Evolutionary conservation across 2,888 invertebrate species (phyloP), one percentile per base, ranked within the genome.

Genomic region (Catocala nupta): DNA sequence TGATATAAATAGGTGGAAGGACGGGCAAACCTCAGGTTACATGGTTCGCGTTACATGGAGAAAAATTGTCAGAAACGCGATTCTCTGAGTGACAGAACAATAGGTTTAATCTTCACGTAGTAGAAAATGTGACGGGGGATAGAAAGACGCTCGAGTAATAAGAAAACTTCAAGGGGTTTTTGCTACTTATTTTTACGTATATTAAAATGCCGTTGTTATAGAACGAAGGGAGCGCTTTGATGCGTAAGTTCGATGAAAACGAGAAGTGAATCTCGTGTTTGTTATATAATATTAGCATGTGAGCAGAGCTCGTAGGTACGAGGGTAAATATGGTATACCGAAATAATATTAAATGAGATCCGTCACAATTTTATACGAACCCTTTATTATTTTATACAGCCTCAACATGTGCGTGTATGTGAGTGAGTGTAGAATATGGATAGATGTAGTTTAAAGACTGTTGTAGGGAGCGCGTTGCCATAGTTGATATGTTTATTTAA

Each of bases 31-130:
- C 86, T 91, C 90, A 79, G 81, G 88, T 91, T 89, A 84, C 91
- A 70, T 73, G 78, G 78, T 77, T 88, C 87, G 63, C 66, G 79
- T 90, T 87, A 86, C 87, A 81, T 78, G 83, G 84, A 82, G 84
- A 87, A 87, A 86, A 88, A 82, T 78, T 87, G 87, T 87, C 85
- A 86, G 92, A 88, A 91, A 91, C 85, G 82, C 84, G 90, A 92
- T 86, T 87, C 90, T 76, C 78, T 86, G 88, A 87, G 86, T 90
- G 90, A 89, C 90, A 84, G 87, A 85, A 90, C 90, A 92, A 91
- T 90, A 85, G 85, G 83, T 90, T 90, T 91, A 91, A 91, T 92
- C 89, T 91, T 85, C 87, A 83, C 84, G 82, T 80, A 77, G 83
- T 81, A 78, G 83, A 86, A 88, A 87, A 85, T 81, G 83, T 87